Percentiles rank a stretch among this genome's conserved stretches.
These are phyloP conservation scores for Hyalella azteca DNA, from an alignment of 2,888 invertebrate species.

Conservation along the genomic window DNA sequence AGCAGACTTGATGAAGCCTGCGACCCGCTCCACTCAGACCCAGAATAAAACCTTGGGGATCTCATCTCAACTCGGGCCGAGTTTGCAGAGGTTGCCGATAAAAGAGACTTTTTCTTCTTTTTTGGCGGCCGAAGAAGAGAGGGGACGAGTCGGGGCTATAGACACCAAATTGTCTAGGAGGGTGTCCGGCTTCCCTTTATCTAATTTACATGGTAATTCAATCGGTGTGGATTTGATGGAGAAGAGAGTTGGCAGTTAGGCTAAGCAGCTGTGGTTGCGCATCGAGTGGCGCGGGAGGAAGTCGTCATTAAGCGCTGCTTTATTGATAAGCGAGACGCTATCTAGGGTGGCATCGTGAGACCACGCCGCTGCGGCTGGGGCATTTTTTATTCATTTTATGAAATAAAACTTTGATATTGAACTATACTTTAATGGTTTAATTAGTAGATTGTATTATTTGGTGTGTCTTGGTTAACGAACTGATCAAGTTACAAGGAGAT, in stretches of 20 bases:
- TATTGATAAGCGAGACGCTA: not conserved
- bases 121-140: not conserved
- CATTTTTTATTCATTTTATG: too few relatives aligned
- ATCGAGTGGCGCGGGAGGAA: not conserved
- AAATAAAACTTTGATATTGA: too few relatives aligned
- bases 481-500: too few relatives aligned
- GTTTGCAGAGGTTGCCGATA: conserved; percentile 37
- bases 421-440: too few relatives aligned
- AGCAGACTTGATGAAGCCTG: too few relatives aligned
- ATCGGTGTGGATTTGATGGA: conserved; percentile 16
- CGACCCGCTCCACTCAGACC: conserved; percentile 10
- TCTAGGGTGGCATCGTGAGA: too few relatives aligned
- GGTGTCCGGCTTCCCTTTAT: conserved; percentile 32
- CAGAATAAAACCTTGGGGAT: not conserved
- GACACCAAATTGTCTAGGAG: conserved; percentile 29
- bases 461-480: too few relatives aligned
- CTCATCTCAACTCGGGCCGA: conserved; percentile 20
- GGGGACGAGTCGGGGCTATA: not conserved
- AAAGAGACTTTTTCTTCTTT: conserved; percentile 23
- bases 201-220: conserved; percentile 36
- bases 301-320: not conserved
- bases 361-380: too few relatives aligned
- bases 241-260: not conserved
- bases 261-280: conserved; percentile 26
- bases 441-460: too few relatives aligned